These are phyloP conservation scores for Macroramphosus scolopax DNA, from an alignment of 2,797 vertebrate genomes.

Conservation along the genomic window DNA sequence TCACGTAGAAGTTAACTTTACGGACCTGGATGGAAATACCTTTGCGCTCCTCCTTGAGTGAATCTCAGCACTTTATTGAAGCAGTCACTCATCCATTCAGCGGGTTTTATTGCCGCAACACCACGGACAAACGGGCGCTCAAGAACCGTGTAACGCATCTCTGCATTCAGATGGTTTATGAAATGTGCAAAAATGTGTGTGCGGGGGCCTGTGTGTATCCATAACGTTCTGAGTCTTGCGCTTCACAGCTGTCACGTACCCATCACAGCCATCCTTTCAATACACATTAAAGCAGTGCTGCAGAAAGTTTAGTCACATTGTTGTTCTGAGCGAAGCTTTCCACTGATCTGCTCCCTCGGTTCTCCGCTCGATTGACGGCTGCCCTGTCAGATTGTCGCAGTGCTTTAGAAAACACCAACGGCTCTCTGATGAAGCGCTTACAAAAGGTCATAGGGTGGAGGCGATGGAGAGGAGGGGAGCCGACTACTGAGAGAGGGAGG, in stretches of 20 bases:
- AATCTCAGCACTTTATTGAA: constrained; percentile 37
- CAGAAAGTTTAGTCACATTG: constrained; percentile 73
- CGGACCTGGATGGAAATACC: constrained; percentile 25
- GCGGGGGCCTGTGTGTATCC: constrained; percentile 10
- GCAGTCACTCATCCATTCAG: constrained; percentile 25
- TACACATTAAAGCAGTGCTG: constrained; percentile 67
- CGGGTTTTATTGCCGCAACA: constrained; percentile 29
- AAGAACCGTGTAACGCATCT: constrained; percentile 31
- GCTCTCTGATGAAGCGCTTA: constrained; percentile 79
- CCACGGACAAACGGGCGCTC: constrained; percentile 40
- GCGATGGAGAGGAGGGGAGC: constrained; percentile 51
- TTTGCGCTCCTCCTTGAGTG: too few species aligned
- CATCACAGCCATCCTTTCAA: constrained; percentile 61
- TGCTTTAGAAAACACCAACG: constrained; percentile 79
- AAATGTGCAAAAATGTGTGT: constrained; percentile 36
- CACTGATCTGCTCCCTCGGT: constrained; percentile 67
- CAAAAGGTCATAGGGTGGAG: constrained; percentile 69
- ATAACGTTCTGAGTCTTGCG: constrained; percentile 27
- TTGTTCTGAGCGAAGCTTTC: constrained; percentile 69
- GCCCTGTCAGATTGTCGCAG: constrained; percentile 77
- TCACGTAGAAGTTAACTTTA: constrained; percentile 21
- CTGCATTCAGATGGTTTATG: constrained; percentile 49
- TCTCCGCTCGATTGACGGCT: constrained; percentile 75
- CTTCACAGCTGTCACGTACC: constrained; percentile 67
- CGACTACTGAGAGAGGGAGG: constrained; percentile 59